A percentile compares a stretch with the other conserved stretches of the same genome.
phyloP scores from a whole-genome alignment of 2,888 invertebrate genomes.

The Calameuta pallipes region DNA sequence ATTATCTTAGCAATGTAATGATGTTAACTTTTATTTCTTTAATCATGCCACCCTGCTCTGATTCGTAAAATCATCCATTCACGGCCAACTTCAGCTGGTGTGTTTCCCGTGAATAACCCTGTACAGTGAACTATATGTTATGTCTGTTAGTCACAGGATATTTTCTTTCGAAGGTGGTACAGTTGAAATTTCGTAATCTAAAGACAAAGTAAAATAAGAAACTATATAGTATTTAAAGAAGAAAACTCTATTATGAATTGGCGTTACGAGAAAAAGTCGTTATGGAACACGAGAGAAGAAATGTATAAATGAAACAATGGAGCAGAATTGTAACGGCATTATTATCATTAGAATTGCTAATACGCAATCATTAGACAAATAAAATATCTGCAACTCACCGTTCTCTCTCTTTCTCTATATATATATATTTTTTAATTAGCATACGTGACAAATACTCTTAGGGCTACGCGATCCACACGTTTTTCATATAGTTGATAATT shows the following conservation, averaged over 20 bases:
- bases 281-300: neutral
- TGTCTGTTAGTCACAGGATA: neutral
- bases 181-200: neutral
- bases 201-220: neutral
- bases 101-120: no score
- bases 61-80: no score
- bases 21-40: no score
- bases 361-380: neutral
- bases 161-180: neutral
- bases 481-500: slow-evolving; percentile 16
- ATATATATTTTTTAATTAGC: neutral
- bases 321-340: neutral
- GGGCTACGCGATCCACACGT: slow-evolving; percentile 22
- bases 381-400: neutral
- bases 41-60: no score
- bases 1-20: no score
- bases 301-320: neutral
- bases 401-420: neutral
- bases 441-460: slow-evolving; percentile 4
- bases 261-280: neutral
- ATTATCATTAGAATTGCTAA: neutral
- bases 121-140: neutral
- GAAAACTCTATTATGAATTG: neutral
- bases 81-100: no score
- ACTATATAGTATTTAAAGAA: neutral